Evolutionary conservation across 2,888 invertebrate genomes (phyloP).

Genomic region (Dugesia japonica): DNA sequence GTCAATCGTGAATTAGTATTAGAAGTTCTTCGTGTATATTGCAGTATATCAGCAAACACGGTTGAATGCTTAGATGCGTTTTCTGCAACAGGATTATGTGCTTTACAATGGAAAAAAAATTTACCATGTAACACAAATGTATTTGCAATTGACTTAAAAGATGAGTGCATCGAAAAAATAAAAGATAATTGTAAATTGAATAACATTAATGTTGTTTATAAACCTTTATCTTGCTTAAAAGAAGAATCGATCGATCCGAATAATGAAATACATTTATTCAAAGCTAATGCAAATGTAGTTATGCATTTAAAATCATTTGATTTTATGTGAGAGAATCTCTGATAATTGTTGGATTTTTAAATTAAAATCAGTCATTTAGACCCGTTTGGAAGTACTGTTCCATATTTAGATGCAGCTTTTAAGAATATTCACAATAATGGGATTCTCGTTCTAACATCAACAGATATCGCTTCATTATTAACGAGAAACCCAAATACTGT

Average conservation of each 20-base stretch:
- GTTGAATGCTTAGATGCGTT: constrained; percentile 34
- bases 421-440: constrained; percentile 40
- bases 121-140: constrained; percentile 37
- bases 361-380: constrained; percentile 38
- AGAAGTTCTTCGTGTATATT: background rate
- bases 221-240: constrained; percentile 36
- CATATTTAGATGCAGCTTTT: constrained; percentile 40
- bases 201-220: constrained; percentile 35
- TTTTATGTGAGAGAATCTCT: constrained; percentile 39
- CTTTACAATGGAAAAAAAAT: constrained; percentile 38
- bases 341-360: too few species aligned
- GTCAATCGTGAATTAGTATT: background rate
- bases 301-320: constrained; percentile 39
- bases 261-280: constrained; percentile 37
- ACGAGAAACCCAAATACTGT: constrained; percentile 40
- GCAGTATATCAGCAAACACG: background rate
- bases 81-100: constrained; percentile 22
- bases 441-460: constrained; percentile 40
- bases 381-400: constrained; percentile 38
- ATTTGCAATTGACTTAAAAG: constrained; percentile 37
- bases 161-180: constrained; percentile 31
- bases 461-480: constrained; percentile 42
- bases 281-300: constrained; percentile 37
- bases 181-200: constrained; percentile 37
- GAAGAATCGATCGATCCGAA: background rate